These are phyloP conservation scores for Chironomus striatipennis DNA, from an alignment of 1,140 invertebrate species.

Conservation along the genomic window DNA sequence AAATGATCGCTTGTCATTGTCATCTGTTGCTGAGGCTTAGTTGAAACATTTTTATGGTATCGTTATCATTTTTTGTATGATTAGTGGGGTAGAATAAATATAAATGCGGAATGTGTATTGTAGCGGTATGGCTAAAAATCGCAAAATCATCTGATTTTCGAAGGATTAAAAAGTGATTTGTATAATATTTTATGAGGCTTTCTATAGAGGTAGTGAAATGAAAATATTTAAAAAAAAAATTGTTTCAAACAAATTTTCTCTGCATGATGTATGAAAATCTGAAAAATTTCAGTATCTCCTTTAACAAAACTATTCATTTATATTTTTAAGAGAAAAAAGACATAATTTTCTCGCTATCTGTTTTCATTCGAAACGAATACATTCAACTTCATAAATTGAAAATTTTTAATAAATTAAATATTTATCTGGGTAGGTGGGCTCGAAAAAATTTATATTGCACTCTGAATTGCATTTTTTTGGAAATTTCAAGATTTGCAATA, in stretches of 20 bases:
- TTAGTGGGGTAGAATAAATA: not conserved
- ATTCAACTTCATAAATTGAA: slow-evolving; percentile 25
- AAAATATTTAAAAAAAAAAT: no score
- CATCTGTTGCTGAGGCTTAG: slow-evolving; percentile 17
- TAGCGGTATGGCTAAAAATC: not conserved
- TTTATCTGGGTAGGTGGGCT: no score
- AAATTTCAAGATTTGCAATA: no score
- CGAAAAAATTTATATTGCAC: no score
- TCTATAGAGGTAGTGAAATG: no score
- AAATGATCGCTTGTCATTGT: slow-evolving; percentile 20
- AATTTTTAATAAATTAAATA: not conserved
- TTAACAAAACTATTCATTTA: no score
- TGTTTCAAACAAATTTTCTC: no score
- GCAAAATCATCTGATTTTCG: not conserved
- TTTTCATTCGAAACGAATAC: not conserved
- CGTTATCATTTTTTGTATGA: not conserved
- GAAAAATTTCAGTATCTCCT: no score
- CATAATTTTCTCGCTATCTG: not conserved
- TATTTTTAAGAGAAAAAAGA: not conserved
- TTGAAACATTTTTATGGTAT: slow-evolving; percentile 14
- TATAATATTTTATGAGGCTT: no score
- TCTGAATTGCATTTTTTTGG: no score
- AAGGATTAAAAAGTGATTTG: no score
- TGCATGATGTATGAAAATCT: no score
- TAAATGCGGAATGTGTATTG: not conserved